These are phyloP conservation scores for Drosophila hamatofila DNA, from an alignment of 2,888 invertebrate species.

Conservation along the genomic window DNA sequence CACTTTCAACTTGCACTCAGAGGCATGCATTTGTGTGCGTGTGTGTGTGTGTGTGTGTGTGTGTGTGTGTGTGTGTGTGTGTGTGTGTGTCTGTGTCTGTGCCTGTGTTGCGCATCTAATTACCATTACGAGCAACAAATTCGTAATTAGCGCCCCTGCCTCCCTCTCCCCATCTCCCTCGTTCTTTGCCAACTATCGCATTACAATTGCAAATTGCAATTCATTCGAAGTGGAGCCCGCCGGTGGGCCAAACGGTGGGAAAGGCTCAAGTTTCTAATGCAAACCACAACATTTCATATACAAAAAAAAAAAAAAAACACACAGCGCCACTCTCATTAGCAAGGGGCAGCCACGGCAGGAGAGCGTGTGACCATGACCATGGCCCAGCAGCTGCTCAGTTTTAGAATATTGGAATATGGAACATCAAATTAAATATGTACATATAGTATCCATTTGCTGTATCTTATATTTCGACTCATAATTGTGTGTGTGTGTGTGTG, in stretches of 20 bases:
- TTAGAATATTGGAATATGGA: conserved; percentile 27
- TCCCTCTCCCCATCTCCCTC: conserved; percentile 7
- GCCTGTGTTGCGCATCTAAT: conserved; percentile 32
- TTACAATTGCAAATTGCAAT: conserved; percentile 55
- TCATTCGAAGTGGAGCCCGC: conserved; percentile 42
- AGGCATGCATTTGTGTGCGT: background rate
- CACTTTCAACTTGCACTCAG: conserved; percentile 33
- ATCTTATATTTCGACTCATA: conserved; percentile 26
- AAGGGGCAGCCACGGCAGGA: background rate
- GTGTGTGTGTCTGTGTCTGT: background rate
- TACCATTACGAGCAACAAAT: conserved; percentile 31
- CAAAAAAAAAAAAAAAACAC: background rate
- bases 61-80: background rate
- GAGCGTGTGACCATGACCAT: conserved; percentile 40
- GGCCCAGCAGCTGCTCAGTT: conserved; percentile 30
- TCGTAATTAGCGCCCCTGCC: conserved; percentile 24
- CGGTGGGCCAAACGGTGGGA: conserved; percentile 47
- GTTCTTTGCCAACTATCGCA: conserved; percentile 24
- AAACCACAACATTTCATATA: background rate
- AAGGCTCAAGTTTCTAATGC: conserved; percentile 60
- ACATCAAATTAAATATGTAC: background rate
- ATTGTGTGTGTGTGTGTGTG: conserved; percentile 1
- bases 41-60: background rate
- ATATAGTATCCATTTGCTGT: background rate
- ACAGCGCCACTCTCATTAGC: conserved; percentile 5